These are phyloP conservation scores for Steinernema scapterisci DNA, from an alignment of 2,888 invertebrate species.

Conservation along the genomic window DNA sequence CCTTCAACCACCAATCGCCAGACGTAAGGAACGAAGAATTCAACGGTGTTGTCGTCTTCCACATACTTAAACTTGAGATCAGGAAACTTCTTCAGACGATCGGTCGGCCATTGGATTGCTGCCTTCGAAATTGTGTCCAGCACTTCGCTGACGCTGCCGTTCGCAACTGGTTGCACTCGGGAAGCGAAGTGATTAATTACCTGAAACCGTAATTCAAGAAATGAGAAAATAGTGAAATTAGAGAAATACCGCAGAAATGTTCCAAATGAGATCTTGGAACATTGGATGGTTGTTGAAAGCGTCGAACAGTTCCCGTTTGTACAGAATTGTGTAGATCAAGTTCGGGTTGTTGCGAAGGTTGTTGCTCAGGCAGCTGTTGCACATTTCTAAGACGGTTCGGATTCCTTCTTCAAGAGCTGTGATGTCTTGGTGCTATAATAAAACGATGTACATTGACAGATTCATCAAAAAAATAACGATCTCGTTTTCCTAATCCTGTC, in stretches of 20 bases:
- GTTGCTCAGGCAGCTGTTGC: conserved; percentile 88
- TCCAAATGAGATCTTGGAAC: conserved; percentile 90
- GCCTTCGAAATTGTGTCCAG: conserved; percentile 86
- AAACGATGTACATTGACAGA: no score
- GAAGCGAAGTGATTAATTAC: conserved; percentile 77
- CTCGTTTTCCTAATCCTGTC: no score
- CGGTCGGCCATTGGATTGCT: conserved; percentile 89
- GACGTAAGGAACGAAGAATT: conserved; percentile 98
- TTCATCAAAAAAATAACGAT: no score
- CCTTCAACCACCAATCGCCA: conserved; percentile 81
- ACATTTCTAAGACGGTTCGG: conserved; percentile 92
- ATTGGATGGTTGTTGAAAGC: conserved; percentile 83
- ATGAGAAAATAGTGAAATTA: conserved; percentile 46
- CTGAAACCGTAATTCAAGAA: conserved; percentile 66
- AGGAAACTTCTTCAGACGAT: conserved; percentile 95
- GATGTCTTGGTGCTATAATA: conserved; percentile 83
- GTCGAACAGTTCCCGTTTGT: conserved; percentile 87
- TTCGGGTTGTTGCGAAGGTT: conserved; percentile 85
- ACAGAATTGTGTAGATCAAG: conserved; percentile 90
- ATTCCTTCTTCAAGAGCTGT: conserved; percentile 92
- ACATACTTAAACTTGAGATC: conserved; percentile 98
- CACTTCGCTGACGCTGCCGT: conserved; percentile 83
- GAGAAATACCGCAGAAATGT: conserved; percentile 90
- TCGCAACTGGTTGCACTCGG: conserved; percentile 72
- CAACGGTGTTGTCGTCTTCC: conserved; percentile 96